Evolutionary conservation across 2,797 vertebrate genomes (phyloP).

Genomic region (Melopsittacus undulatus): DNA sequence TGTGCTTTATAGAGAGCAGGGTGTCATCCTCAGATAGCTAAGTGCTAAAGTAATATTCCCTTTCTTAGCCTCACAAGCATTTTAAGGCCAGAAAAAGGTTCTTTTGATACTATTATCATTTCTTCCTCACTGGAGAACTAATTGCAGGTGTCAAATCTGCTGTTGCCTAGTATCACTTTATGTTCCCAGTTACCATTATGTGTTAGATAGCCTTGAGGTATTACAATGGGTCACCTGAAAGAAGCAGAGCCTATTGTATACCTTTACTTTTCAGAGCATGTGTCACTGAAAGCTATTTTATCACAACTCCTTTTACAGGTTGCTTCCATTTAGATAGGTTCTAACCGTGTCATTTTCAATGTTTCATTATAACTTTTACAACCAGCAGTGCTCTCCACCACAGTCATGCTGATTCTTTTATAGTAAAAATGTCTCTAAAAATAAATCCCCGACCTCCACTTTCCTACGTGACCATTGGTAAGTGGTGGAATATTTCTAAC

Average conservation of each 20-base stretch:
- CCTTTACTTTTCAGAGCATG: background rate
- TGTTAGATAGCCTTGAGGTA: background rate
- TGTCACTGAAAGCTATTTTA: background rate
- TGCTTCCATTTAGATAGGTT: constrained; percentile 55
- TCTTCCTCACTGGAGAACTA: constrained; percentile 2
- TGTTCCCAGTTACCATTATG: background rate
- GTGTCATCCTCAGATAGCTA: background rate
- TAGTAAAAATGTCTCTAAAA: constrained; percentile 67
- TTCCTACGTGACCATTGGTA: constrained; percentile 20
- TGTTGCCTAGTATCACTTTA: background rate
- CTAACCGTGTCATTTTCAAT: constrained; percentile 57
- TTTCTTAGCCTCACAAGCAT: background rate
- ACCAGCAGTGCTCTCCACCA: constrained; percentile 29
- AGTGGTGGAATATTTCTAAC: constrained; percentile 35
- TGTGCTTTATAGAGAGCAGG: background rate
- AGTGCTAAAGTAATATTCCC: background rate
- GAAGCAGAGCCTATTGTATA: background rate
- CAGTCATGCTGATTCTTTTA: constrained; percentile 59
- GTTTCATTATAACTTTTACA: constrained; percentile 58
- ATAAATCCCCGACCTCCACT: constrained; percentile 54
- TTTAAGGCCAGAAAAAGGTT: background rate
- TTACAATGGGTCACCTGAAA: constrained; percentile 20
- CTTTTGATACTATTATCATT: background rate
- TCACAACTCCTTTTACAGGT: constrained; percentile 12
- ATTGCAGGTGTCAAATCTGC: constrained; percentile 4